Percentiles rank a stretch among this genome's conserved stretches.
phyloP scores from a whole-genome alignment of 53 echinoderm and acorn worm species.

The Glandiceps talaboti region DNA sequence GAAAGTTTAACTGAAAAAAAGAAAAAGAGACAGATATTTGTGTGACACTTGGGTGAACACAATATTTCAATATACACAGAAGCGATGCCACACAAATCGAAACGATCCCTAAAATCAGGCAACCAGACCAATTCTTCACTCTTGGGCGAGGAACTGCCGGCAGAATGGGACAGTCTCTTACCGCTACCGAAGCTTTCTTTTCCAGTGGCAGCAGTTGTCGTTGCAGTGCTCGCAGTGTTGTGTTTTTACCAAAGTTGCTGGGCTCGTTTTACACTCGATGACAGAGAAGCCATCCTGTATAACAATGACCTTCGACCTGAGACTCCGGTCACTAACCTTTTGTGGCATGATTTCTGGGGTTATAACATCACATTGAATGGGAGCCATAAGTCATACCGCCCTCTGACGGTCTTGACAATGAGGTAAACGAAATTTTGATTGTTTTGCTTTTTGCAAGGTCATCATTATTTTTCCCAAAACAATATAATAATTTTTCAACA shows the following conservation, averaged over 20 bases:
- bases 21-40: no score
- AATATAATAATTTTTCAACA: no score
- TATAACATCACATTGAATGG: conserved; percentile 39
- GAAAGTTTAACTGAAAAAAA: no score
- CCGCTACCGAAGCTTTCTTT: conserved; percentile 42
- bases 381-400: conserved; percentile 83
- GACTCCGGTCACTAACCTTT: conserved; percentile 40
- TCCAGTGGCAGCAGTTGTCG: conserved; percentile 22
- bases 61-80: no score
- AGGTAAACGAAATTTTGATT: no score
- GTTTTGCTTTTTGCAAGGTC: no score
- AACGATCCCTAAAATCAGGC: no score
- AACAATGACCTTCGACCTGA: conserved; percentile 44
- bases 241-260: conserved; percentile 70
- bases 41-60: no score
- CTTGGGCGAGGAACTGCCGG: neutral
- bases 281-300: conserved; percentile 55
- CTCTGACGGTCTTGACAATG: conserved; percentile 47
- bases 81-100: no score
- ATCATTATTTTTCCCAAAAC: no score
- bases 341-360: conserved; percentile 67
- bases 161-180: conserved; percentile 8
- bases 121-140: no score
- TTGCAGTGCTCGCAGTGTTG: conserved; percentile 38
- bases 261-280: conserved; percentile 88